A percentile compares a stretch with the other conserved stretches of the same genome.
phyloP scores from a whole-genome alignment of 2,113 vertebrate genomes.

The Enhydra lutris region DNA sequence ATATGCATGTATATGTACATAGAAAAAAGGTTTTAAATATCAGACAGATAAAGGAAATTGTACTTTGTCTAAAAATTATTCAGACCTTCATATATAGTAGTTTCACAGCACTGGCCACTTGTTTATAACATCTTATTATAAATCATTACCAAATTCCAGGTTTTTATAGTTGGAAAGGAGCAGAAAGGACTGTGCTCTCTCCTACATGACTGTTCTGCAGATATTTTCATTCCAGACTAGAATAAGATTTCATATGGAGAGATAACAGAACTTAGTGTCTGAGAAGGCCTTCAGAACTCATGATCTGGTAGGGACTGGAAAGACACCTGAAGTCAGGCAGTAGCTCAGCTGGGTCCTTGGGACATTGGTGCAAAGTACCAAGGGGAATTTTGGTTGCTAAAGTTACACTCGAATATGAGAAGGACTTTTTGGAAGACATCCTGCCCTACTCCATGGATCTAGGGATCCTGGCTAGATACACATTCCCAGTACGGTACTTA shows the following conservation, averaged over 20 bases:
- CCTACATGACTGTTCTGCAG: background rate
- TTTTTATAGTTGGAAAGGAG: background rate
- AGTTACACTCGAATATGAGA: background rate
- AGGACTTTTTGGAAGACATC: background rate
- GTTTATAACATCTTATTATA: conserved; percentile 5
- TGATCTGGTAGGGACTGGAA: background rate
- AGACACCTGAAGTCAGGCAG: background rate
- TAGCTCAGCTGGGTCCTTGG: background rate
- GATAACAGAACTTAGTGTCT: background rate
- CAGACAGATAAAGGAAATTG: background rate
- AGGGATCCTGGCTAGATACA: background rate
- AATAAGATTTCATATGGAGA: background rate
- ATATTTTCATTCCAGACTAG: background rate
- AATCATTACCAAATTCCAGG: conserved; percentile 19
- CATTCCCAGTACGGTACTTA: background rate
- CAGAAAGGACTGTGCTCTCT: background rate
- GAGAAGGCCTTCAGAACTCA: background rate
- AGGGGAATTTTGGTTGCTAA: background rate
- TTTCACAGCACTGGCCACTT: background rate
- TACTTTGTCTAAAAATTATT: background rate
- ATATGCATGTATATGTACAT: background rate
- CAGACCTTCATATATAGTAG: background rate
- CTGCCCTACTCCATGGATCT: background rate
- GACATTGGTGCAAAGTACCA: background rate
- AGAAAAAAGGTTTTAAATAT: background rate